Base-by-base conservation (phyloP, 2,888 invertebrate species). In the Schizotus pectinicornis region DNA sequence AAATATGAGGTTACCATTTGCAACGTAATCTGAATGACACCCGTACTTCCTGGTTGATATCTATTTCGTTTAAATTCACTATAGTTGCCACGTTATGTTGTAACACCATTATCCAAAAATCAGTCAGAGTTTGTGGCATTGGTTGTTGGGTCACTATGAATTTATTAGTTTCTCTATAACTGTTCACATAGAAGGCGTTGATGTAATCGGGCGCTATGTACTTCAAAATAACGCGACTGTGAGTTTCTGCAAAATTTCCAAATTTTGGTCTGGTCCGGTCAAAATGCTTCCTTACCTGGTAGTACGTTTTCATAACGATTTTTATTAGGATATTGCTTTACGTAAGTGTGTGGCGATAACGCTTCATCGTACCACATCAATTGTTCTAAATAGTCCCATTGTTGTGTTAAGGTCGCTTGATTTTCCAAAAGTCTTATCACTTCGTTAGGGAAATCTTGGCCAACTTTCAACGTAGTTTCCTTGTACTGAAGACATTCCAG, bases 101-200 rank as follows among this genome's bases (percentile, higher is more conserved):
- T 5, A 69, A 62, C 0, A 79, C 60, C 74, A 80, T 71, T 59
- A 78, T 71, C 80, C 80, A 80, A 56, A 80, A 80, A 65, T 79
- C 79, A 7, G 61, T 66, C 1, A 75, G 57, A 0, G 80, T 80
- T 1, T 68, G 60, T 1, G 71, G 72, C 51, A 80, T 49, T 1
- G 80, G 80, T 31, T 76, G 66, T 56, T 80, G 79, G 0, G 79
- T 76, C 0, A 77, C 76, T 5, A 81, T 69, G 41, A 77, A 79
- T 51, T 76, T 75, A 52, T 74, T 72, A 11, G 45, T 31, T 7
- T 36, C 70, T 34, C 71, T 72, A 57, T 65, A 67, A 54, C 67
- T 74, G 39, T 77, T 75, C 3, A 80, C 78, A 48, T 64, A 70
- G n/a, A 77, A 73, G 0, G 78, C 81, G 41, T 79, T 77, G 8